Evolutionary conservation across 2,113 vertebrate genomes (phyloP), one percentile per base, ranked within the genome.

Genomic region (Haliaeetus leucogaster): DNA sequence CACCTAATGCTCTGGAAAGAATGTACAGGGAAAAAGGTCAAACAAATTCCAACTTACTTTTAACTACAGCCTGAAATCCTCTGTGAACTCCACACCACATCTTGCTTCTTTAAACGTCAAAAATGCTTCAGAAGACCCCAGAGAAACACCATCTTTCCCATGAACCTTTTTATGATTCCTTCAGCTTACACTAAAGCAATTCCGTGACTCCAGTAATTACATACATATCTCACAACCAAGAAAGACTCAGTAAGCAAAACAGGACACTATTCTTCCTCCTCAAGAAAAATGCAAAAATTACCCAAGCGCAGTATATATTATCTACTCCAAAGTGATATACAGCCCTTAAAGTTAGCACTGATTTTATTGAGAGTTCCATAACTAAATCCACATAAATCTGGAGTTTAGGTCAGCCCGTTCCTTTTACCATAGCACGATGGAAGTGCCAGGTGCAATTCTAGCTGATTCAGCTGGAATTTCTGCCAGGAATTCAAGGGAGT

Each of bases 11-110:
- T 97, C 91, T 91, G 90, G 53, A 90, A 97, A 92, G 95, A 96
- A 97, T 96, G 96, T 56, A 77, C 67, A 89, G 95, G 81, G 77
- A 95, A 93, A 95, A 94, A 96, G 91, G 96, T 96, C 94, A 97
- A 96, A 95, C 87, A 94, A 97, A 97, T 97, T 93, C 87, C 94
- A 96, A 81, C 87, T 95, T 90, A 95, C 77, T 96, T 96, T 93
- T 87, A 94, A 94, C 91, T 96, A 90, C 45, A 90, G 89, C 73
- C 66, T 89, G 74, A 95, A 95, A 95, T 94, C 66, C 63, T 91
- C 66, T 91, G 71, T 90, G 93, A 97, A 90, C 84, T 94, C 94
- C 93, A 86, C 36, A 91, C 25, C 62, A 86, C 50, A 93, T 95
- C 89, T 93, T 93, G 78, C 87, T 88, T 65, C 89, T 90, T 90